Conservation (phyloP, 1,140 invertebrate species). For the Varroa destructor region DNA sequence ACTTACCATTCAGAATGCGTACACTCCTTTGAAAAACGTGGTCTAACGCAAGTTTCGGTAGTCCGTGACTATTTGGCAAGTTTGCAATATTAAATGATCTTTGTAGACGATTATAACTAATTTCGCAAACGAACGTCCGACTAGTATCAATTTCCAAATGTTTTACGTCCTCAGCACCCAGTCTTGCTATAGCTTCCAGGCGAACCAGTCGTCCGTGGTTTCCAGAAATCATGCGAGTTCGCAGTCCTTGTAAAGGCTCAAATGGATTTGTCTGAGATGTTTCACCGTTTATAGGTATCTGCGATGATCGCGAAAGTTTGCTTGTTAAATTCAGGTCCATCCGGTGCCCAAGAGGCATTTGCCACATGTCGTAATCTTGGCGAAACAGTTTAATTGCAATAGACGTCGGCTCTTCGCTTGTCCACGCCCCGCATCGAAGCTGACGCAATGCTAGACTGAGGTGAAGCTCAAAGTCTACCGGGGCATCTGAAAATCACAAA, state of each 20-base stretch:
- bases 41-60: no score
- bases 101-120: background rate
- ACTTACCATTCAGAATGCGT: conserved; percentile 4
- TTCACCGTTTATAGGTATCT: background rate
- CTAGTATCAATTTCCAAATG: conserved; percentile 4
- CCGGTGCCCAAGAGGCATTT: background rate
- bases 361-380: no score
- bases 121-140: conserved; percentile 2
- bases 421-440: no score
- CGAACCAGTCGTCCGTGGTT: background rate
- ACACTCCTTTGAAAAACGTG: conserved; percentile 17
- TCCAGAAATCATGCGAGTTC: background rate
- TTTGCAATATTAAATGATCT: background rate
- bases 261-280: background rate
- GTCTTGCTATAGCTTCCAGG: background rate
- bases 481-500: no score
- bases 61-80: background rate
- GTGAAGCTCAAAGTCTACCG: no score
- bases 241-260: background rate
- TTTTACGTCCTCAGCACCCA: background rate
- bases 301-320: background rate
- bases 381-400: no score
- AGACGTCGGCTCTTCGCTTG: no score
- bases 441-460: no score
- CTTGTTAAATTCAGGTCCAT: background rate